A percentile compares a stretch with the other conserved stretches of the same genome.
Conservation (phyloP, 2,888 invertebrate species). For the Chrysolina oricalcia region DNA sequence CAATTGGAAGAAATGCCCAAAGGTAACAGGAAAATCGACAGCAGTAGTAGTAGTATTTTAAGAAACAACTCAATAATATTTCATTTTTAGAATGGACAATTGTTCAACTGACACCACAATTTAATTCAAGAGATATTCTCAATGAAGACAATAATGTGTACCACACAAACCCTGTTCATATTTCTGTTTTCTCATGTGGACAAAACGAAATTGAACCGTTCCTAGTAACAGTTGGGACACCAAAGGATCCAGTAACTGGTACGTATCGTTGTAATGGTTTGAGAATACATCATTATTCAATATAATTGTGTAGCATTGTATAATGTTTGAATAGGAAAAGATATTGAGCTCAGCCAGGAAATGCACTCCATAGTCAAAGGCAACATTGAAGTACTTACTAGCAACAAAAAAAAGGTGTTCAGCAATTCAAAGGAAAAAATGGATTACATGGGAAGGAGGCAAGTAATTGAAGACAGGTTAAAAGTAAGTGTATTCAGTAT, state of each 20-base stretch:
- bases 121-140: slow-evolving; percentile 59
- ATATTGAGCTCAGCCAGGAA: slow-evolving; percentile 59
- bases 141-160: slow-evolving; percentile 57
- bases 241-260: slow-evolving; percentile 55
- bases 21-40: slow-evolving; percentile 57
- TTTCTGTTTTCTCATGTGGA: slow-evolving; percentile 68
- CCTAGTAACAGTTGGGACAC: slow-evolving; percentile 60
- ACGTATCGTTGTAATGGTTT: not conserved
- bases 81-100: slow-evolving; percentile 77
- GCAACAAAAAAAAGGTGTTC: slow-evolving; percentile 53
- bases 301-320: too few relatives aligned
- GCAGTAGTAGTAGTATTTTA: not conserved
- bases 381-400: slow-evolving; percentile 56
- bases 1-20: slow-evolving; percentile 66
- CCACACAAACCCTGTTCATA: slow-evolving; percentile 62
- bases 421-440: slow-evolving; percentile 56
- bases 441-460: slow-evolving; percentile 53
- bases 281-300: too few relatives aligned
- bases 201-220: slow-evolving; percentile 61
- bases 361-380: slow-evolving; percentile 60
- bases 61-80: not conserved
- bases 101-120: slow-evolving; percentile 74
- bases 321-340: slow-evolving; percentile 38
- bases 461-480: slow-evolving; percentile 55
- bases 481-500: slow-evolving; percentile 48